A percentile compares a stretch with the other conserved stretches of the same genome.
phyloP scores from a whole-genome alignment of 2,113 vertebrate species.

The Oenanthe oenanthe region DNA sequence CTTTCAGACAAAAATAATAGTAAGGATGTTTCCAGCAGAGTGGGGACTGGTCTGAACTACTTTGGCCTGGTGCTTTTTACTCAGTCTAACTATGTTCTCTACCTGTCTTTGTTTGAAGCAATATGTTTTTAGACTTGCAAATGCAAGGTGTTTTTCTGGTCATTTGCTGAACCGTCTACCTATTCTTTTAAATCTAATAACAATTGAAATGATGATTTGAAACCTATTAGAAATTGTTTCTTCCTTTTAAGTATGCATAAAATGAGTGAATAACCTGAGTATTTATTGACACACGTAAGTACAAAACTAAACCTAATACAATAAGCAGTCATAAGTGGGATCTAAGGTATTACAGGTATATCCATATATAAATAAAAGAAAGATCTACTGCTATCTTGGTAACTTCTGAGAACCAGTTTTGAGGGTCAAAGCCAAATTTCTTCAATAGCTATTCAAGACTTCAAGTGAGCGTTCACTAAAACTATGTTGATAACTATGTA shows the following conservation, averaged over 20 bases:
- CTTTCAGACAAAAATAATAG: not conserved
- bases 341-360: not conserved
- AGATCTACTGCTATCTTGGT: not conserved
- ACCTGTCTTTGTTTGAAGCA: not conserved
- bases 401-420: not conserved
- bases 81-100: not conserved
- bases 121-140: not conserved
- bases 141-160: not conserved
- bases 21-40: not conserved
- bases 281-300: not conserved
- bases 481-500: not conserved
- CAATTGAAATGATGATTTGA: not conserved
- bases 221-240: not conserved
- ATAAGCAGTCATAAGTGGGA: not conserved
- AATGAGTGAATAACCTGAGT: not conserved
- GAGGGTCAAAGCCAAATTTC: not conserved
- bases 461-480: not conserved
- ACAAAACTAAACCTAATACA: not conserved
- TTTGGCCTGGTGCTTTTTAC: not conserved
- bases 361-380: not conserved
- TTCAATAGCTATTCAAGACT: not conserved
- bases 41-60: not conserved
- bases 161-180: not conserved
- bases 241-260: not conserved
- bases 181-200: not conserved